Evolutionary conservation across 2,888 invertebrate species (phyloP).

Genomic region (Troides oblongomaculatus): DNA sequence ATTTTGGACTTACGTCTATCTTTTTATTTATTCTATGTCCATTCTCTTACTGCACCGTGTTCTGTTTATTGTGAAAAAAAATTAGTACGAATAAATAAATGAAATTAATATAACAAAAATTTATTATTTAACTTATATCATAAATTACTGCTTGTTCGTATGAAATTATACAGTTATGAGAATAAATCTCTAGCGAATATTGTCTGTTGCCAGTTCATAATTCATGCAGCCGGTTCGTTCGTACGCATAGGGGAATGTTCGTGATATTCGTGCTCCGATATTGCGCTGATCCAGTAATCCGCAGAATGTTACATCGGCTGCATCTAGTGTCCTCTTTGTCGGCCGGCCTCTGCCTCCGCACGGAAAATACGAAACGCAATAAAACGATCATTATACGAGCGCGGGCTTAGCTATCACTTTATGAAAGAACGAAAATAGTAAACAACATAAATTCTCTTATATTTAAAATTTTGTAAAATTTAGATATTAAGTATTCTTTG

Average conservation of each 20-base stretch:
- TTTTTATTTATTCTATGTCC: no score
- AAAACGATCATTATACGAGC: slow-evolving; percentile 17
- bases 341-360: background rate
- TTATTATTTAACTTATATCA: no score
- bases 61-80: no score
- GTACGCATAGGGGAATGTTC: slow-evolving; percentile 18
- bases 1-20: no score
- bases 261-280: slow-evolving; percentile 35
- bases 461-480: background rate
- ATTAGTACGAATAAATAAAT: no score
- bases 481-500: background rate
- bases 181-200: slow-evolving; percentile 14
- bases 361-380: slow-evolving; percentile 12
- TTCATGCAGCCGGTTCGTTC: slow-evolving; percentile 2
- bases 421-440: slow-evolving; percentile 1
- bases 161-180: background rate
- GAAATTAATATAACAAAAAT: no score
- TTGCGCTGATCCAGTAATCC: slow-evolving; percentile 47
- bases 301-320: slow-evolving; percentile 37
- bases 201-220: slow-evolving; percentile 10
- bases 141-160: background rate
- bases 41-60: no score
- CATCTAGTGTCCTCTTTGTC: slow-evolving; percentile 7
- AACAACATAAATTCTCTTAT: background rate
- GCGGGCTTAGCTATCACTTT: slow-evolving; percentile 13